Evolutionary conservation across 2,888 invertebrate species (phyloP), one percentile per base, ranked within the genome.

Genomic region (Cancer borealis): DNA sequence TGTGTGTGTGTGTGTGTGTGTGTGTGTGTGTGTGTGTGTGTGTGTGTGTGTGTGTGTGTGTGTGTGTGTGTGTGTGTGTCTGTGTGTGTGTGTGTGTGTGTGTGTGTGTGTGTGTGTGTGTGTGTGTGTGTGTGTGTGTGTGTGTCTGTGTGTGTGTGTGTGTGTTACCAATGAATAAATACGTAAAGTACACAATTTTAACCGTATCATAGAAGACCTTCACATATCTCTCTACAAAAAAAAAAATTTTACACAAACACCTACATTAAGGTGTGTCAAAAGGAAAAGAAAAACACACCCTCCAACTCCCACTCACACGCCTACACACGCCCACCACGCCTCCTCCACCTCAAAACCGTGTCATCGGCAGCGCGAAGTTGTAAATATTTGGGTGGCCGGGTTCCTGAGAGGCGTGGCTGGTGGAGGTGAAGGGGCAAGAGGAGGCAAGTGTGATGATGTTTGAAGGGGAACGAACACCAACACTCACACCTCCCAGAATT

Each of bases 371-470:
- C 39, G 30, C 39, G 17, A 17, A 3, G 14, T 84, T 14, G 39
- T 84, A 84, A 84, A 84, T 84, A 84, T 84, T 84, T 84, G 84
- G 84, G 84, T 84, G 84, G 84, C 26, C 73, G 73, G 26, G 73
- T 73, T 73, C 26, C 73, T 73, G 73, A 26, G 26, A 73, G 73
- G 73, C n/a, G 73, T 73, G 73, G 73, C 73, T 26, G 6, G 73
- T n/a, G 26, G 21, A n/a, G 66, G 73, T 6, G 26, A 26, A 8
- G 73, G 73, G 39, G 12, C 39, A 30, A 14, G 84, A 17, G 30
- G 84, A 84, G 84, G 39, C 39, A 39, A 84, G 84, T 14, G 84
- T 30, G n/a, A 21, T 21, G 66, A 84, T 73, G 73, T 26, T 73
- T 73, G 73, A 73, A 73, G 73, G 73, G 73, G 73, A 73, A 73